Base-by-base conservation (phyloP, 2,888 invertebrate genomes). In the Orthosia cruda region DNA sequence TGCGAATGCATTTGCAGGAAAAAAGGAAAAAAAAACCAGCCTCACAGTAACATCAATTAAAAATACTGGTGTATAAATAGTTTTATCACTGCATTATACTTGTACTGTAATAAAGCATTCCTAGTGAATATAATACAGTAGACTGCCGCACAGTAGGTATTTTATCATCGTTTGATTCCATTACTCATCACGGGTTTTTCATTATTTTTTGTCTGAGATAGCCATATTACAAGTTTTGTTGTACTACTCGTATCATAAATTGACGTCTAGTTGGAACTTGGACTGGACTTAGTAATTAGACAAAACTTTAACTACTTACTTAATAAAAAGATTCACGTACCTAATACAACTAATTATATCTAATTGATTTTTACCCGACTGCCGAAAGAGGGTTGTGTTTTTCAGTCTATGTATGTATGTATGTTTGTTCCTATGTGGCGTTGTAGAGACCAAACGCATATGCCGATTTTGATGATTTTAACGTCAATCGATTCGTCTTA, bases 141-240 rank as follows among this genome's bases (percentile, higher is more conserved):
- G 66, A 54, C 59, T 74, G 63, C 50, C 57, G 68, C 57, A 54
- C 54, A 11, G 62, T 74, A 75, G 71, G 75, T 80, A 80, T 74
- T 75, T 61, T 77, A 88, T 85, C 79, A 77, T 79, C 65, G 66
- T 72, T 77, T 74, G 76, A 81, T 82, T 75, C 74, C 69, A 87
- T 87, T 88, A 88, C 86, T 86, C 86, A 82, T 86, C 84, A 82
- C 81, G 65, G 80, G 80, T 83, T 83, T 80, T 86, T 71, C 69
- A 73, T 75, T 77, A 69, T 83, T 86, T 88, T 84, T 84, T 88
- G 71, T 50, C 62, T 32, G 58, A 49, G 61, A 71, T 55, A 59
- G 64, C 59, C 26, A 70, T 54, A 72, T 58, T 87, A 88, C 85
- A 66, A 79, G 86, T 89, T 88, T 84, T 63, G 55, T 77, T 74